These are phyloP conservation scores for Gisinianus flammeolus DNA, from an alignment of 2,888 invertebrate genomes.

Conservation along the genomic window DNA sequence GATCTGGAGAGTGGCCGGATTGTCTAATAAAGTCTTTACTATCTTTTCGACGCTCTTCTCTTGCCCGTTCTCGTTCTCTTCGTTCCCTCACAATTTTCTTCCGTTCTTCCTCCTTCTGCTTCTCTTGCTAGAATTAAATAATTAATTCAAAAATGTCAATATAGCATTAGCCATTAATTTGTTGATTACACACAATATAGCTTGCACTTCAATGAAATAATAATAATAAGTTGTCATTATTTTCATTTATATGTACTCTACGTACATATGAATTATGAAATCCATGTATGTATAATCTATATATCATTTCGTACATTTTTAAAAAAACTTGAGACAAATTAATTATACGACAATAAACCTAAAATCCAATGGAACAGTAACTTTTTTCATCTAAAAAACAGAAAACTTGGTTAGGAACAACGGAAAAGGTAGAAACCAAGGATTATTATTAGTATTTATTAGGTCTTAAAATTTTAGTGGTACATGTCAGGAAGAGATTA, in stretches of 20 bases:
- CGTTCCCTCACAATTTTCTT: constrained; percentile 59
- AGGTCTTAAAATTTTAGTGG: too few species aligned
- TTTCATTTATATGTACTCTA: neutral
- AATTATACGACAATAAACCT: too few species aligned
- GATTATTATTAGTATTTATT: too few species aligned
- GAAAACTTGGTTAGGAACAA: neutral
- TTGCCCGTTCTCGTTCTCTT: constrained; percentile 61
- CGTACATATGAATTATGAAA: neutral
- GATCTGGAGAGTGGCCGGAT: constrained; percentile 45
- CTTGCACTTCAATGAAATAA: neutral
- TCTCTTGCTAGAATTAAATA: constrained; percentile 68
- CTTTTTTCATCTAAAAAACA: too few species aligned
- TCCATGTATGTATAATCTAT: neutral
- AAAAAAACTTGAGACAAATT: too few species aligned
- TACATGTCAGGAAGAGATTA: constrained; percentile 20
- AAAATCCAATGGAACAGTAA: too few species aligned
- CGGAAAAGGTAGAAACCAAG: constrained; percentile 1
- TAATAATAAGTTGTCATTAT: neutral
- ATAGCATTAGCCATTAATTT: neutral
- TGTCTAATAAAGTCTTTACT: constrained; percentile 59
- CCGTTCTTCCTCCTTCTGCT: constrained; percentile 72
- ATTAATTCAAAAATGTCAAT: constrained; percentile 18
- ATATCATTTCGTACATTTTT: neutral
- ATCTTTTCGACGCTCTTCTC: constrained; percentile 61
- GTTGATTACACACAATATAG: neutral